Conservation (phyloP, 2,113 vertebrate species). For the Cettia cetti region DNA sequence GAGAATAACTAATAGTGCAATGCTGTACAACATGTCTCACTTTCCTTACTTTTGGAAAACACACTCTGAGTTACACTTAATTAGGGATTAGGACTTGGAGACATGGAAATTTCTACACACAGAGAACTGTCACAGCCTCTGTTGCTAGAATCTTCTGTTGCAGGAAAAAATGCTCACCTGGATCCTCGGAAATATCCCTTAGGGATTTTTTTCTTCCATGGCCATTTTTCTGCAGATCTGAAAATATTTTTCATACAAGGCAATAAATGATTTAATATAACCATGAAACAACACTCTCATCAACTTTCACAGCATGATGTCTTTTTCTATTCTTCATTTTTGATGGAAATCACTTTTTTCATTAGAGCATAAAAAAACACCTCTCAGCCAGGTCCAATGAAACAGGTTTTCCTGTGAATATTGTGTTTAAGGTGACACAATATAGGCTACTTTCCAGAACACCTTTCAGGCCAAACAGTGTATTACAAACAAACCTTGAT, state of each 20-base stretch:
- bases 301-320: constrained; percentile 10
- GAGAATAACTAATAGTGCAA: not conserved
- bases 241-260: constrained; percentile 45
- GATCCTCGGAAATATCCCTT: constrained; percentile 96
- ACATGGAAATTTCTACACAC: not conserved
- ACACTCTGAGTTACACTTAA: not conserved
- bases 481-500: not conserved
- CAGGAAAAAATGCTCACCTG: constrained; percentile 73
- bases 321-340: not conserved
- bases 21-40: not conserved
- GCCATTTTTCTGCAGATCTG: constrained; percentile 91
- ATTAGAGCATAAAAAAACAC: not conserved
- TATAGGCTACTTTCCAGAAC: not conserved
- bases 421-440: not conserved
- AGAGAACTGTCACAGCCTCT: not conserved
- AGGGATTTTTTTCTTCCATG: constrained; percentile 89
- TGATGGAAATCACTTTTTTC: constrained; percentile 15
- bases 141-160: not conserved
- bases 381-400: not conserved
- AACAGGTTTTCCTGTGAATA: not conserved
- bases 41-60: not conserved
- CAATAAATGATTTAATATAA: constrained; percentile 15
- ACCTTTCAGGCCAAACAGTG: not conserved
- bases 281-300: not conserved
- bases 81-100: not conserved